phyloP scores from a whole-genome alignment of 1,140 invertebrate genomes.

The Drosophila ironensis region DNA sequence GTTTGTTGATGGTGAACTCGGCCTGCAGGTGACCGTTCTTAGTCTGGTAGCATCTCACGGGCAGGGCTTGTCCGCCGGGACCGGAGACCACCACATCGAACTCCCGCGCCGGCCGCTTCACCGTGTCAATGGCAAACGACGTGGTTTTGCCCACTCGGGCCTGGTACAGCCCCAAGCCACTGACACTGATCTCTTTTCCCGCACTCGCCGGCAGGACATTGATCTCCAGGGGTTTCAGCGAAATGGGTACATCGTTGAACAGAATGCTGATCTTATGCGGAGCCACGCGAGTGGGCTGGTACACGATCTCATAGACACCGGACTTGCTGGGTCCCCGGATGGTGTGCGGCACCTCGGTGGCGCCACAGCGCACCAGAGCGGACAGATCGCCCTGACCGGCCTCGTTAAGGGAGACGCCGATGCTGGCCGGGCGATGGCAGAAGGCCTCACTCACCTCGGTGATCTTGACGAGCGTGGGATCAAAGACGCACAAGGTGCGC shows the following conservation, averaged over 20 bases:
- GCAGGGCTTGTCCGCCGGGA: constrained; percentile 94
- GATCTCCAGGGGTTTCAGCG: constrained; percentile 83
- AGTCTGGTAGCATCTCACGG: constrained; percentile 97
- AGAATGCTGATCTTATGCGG: constrained; percentile 91
- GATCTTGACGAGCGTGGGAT: constrained; percentile 91
- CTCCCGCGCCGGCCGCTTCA: constrained; percentile 91
- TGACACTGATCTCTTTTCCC: constrained; percentile 85
- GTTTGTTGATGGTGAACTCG: constrained; percentile 93
- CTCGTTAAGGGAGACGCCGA: constrained; percentile 86
- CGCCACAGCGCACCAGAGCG: constrained; percentile 89
- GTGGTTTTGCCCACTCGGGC: constrained; percentile 90
- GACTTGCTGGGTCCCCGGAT: constrained; percentile 87
- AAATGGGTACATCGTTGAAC: constrained; percentile 89
- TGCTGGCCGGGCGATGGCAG: constrained; percentile 91
- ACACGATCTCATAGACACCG: constrained; percentile 90
- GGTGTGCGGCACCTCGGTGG: constrained; percentile 90
- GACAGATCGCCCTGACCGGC: constrained; percentile 92
- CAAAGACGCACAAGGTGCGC: constrained; percentile 90
- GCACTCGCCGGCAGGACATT: constrained; percentile 85
- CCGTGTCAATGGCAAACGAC: constrained; percentile 94
- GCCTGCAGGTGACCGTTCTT: constrained; percentile 96
- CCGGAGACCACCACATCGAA: constrained; percentile 96
- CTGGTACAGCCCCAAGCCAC: constrained; percentile 91
- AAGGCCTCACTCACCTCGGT: constrained; percentile 90
- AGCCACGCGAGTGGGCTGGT: constrained; percentile 90